These are phyloP conservation scores for Oxytorus armatus DNA, from an alignment of 2,888 invertebrate species.

Conservation along the genomic window DNA sequence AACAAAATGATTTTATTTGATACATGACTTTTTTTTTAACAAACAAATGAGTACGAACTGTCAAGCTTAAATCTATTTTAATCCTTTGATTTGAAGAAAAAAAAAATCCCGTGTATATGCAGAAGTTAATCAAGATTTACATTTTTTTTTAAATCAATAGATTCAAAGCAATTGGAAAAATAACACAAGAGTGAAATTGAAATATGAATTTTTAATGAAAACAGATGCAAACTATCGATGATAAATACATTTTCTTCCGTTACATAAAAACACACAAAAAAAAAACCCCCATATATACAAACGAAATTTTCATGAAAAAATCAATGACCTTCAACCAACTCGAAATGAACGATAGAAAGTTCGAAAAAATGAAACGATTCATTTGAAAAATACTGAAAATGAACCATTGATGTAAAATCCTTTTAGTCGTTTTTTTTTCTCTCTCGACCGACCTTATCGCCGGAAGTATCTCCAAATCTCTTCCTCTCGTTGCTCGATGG, in stretches of 20 bases:
- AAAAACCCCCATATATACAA: background rate
- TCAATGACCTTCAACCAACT: background rate
- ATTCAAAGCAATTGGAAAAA: too few species aligned
- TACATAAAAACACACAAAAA: background rate
- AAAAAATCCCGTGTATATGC: background rate
- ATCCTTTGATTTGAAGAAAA: too few species aligned
- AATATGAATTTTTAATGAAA: background rate
- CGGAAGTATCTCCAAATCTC: too few species aligned
- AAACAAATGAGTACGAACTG: too few species aligned
- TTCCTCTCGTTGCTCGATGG: slow-evolving; percentile 10
- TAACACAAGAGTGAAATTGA: background rate
- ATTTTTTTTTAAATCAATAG: background rate
- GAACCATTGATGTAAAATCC: slow-evolving; percentile 3
- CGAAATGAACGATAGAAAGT: background rate
- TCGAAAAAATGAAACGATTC: slow-evolving; percentile 7
- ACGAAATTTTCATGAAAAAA: background rate
- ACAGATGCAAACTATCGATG: background rate
- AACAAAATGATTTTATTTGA: too few species aligned
- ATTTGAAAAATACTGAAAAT: too few species aligned
- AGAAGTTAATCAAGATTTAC: background rate
- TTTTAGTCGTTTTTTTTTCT: too few species aligned
- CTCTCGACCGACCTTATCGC: too few species aligned
- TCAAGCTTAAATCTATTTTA: too few species aligned
- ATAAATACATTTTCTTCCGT: too few species aligned
- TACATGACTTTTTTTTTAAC: too few species aligned